phyloP scores from a whole-genome alignment of 2,797 vertebrate species.

The Enteromius treurensis region DNA sequence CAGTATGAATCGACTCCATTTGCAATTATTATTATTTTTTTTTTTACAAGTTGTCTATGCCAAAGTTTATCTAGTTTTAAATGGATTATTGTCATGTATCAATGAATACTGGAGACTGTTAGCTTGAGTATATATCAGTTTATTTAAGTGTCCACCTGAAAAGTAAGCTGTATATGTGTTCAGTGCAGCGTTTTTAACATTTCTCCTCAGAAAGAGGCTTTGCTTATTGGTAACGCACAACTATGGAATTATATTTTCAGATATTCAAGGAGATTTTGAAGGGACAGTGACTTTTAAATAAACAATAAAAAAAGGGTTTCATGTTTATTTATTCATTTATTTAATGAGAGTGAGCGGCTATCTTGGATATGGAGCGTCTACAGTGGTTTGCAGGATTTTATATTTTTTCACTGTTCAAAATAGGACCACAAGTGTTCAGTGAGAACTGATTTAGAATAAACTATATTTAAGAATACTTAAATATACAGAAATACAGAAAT shows the following conservation, averaged over 20 bases:
- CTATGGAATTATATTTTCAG: constrained; percentile 53
- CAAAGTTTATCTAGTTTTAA: constrained; percentile 60
- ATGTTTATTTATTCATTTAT: background rate
- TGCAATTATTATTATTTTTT: constrained; percentile 57
- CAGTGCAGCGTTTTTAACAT: background rate
- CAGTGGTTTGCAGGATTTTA: background rate
- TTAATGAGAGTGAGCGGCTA: background rate
- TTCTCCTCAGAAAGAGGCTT: constrained; percentile 51
- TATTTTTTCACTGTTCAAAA: background rate
- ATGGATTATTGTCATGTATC: constrained; percentile 15
- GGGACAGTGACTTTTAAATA: constrained; percentile 71
- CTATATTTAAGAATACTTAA: background rate
- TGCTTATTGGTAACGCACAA: constrained; percentile 59
- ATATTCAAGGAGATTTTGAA: constrained; percentile 70
- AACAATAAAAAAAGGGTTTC: constrained; percentile 52
- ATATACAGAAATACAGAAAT: background rate
- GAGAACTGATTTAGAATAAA: background rate
- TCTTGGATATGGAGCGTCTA: background rate
- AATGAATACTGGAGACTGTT: constrained; percentile 15
- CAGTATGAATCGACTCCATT: constrained; percentile 40
- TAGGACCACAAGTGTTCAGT: background rate
- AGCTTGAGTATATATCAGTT: constrained; percentile 19
- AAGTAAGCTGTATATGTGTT: constrained; percentile 6
- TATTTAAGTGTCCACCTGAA: background rate
- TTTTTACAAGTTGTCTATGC: constrained; percentile 61